Conservation (phyloP, 1,140 invertebrate genomes). For the Zaprionus davidi region DNA sequence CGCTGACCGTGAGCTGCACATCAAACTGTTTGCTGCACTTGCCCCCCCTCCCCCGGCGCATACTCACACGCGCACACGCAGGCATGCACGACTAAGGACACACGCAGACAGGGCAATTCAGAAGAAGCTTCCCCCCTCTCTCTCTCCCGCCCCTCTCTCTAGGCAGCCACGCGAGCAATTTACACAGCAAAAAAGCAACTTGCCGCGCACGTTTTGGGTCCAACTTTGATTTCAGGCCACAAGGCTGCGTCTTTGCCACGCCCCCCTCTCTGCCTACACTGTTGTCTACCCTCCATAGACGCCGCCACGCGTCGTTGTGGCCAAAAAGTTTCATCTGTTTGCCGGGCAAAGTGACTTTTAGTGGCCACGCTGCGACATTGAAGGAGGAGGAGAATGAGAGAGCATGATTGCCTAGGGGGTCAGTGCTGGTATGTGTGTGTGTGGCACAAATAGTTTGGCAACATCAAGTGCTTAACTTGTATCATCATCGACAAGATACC, state of each 20-base stretch:
- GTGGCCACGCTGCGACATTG: constrained; percentile 19
- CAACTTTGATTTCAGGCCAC: constrained; percentile 43
- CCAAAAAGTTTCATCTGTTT: constrained; percentile 40
- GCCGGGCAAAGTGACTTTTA: constrained; percentile 35
- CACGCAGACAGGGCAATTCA: constrained; percentile 24
- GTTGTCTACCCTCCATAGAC: not conserved
- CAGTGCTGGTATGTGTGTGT: no score
- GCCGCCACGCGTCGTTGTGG: constrained; percentile 6
- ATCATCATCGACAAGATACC: constrained; percentile 6
- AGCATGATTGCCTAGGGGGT: not conserved
- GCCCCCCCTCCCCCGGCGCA: not conserved
- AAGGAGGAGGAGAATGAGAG: not conserved
- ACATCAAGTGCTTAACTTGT: constrained; percentile 37
- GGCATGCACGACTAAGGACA: constrained; percentile 41
- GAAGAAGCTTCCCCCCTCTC: not conserved
- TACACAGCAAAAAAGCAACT: constrained; percentile 11
- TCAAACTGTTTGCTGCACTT: constrained; percentile 16
- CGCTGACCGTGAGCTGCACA: constrained; percentile 18
- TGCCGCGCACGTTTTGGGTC: constrained; percentile 22
- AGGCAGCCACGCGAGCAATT: constrained; percentile 1
- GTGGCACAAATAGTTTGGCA: constrained; percentile 30
- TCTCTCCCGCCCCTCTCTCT: not conserved
- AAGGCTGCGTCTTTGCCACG: not conserved
- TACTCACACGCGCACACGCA: constrained; percentile 3
- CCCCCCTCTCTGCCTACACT: not conserved